Conservation (phyloP, 2,113 vertebrate genomes). For the Protomyctophum bolini region DNA sequence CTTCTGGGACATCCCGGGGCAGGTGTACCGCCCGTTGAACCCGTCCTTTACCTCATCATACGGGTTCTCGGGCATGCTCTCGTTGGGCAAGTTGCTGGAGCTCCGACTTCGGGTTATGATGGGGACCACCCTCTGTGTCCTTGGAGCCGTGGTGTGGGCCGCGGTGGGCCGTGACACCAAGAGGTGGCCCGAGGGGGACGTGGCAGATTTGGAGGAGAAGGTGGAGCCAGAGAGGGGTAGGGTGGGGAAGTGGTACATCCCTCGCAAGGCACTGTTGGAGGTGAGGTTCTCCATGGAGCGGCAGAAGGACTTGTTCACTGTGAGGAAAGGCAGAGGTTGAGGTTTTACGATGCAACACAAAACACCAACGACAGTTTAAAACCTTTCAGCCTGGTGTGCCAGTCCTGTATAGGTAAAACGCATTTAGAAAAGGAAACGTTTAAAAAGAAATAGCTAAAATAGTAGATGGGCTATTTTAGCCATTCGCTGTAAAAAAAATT, state of each 20-base stretch:
- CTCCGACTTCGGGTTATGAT: conserved; percentile 79
- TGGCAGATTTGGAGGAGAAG: conserved; percentile 36
- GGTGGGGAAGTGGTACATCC: conserved; percentile 46
- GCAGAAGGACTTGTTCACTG: conserved; percentile 67
- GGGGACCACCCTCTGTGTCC: conserved; percentile 56
- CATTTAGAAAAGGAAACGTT: too few species aligned
- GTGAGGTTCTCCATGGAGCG: conserved; percentile 82
- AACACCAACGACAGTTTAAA: conserved; percentile 1
- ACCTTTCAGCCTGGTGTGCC: too few species aligned
- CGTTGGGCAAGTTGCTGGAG: conserved; percentile 71
- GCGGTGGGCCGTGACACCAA: conserved; percentile 44
- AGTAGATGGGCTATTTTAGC: too few species aligned
- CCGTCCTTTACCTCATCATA: conserved; percentile 54
- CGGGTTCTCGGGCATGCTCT: conserved; percentile 61
- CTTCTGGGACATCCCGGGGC: conserved; percentile 57
- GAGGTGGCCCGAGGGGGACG: conserved; percentile 52
- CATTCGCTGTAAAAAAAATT: too few species aligned
- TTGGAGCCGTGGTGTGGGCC: not conserved
- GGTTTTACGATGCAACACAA: not conserved
- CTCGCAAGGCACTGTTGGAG: conserved; percentile 68
- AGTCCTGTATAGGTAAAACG: too few species aligned
- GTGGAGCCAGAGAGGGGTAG: conserved; percentile 59
- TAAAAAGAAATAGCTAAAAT: too few species aligned
- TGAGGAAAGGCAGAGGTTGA: conserved; percentile 20
- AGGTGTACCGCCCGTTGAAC: conserved; percentile 29